Percentiles rank a stretch among this genome's conserved stretches.
These are phyloP conservation scores for Callionymus lyra DNA, from an alignment of 2,113 vertebrate genomes.

Conservation along the genomic window DNA sequence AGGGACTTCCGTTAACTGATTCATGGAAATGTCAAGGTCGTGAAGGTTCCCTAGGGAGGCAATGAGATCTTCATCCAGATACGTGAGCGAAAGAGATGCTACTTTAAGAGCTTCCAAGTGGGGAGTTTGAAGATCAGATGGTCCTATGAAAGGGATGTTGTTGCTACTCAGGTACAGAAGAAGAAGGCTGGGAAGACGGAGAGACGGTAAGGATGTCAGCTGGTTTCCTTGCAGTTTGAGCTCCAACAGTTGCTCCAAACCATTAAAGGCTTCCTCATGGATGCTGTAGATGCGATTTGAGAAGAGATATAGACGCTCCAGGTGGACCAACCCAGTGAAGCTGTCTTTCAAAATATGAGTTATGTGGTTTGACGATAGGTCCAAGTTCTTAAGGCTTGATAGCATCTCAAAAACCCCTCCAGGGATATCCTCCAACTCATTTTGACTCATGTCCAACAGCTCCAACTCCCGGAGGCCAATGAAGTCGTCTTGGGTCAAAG, in stretches of 20 bases:
- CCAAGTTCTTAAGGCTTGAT: conserved; percentile 75
- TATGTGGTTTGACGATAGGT: conserved; percentile 79
- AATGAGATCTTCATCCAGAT: conserved; percentile 71
- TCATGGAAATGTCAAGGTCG: conserved; percentile 78
- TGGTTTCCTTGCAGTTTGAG: conserved; percentile 83
- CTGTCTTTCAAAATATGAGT: conserved; percentile 78
- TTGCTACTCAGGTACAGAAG: conserved; percentile 86
- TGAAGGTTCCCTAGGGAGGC: conserved; percentile 74
- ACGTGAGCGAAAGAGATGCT: conserved; percentile 69
- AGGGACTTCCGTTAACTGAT: conserved; percentile 70
- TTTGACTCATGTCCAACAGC: conserved; percentile 83
- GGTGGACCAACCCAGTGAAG: conserved; percentile 75
- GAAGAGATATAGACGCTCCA: conserved; percentile 85
- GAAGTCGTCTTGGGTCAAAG: conserved; percentile 69
- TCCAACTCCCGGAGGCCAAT: conserved; percentile 63
- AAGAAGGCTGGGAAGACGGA: conserved; percentile 74
- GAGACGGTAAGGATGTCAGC: conserved; percentile 64
- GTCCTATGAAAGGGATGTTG: conserved; percentile 58
- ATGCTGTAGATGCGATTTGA: conserved; percentile 78
- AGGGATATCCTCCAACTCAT: conserved; percentile 74
- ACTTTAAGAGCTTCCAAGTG: conserved; percentile 79
- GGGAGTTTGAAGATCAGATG: conserved; percentile 57
- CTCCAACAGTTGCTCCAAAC: conserved; percentile 76
- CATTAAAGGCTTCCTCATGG: conserved; percentile 73
- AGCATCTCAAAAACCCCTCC: conserved; percentile 74